These are phyloP conservation scores for Cyphomyrus plagiostoma DNA, from an alignment of 2,113 vertebrate genomes.

Conservation along the genomic window DNA sequence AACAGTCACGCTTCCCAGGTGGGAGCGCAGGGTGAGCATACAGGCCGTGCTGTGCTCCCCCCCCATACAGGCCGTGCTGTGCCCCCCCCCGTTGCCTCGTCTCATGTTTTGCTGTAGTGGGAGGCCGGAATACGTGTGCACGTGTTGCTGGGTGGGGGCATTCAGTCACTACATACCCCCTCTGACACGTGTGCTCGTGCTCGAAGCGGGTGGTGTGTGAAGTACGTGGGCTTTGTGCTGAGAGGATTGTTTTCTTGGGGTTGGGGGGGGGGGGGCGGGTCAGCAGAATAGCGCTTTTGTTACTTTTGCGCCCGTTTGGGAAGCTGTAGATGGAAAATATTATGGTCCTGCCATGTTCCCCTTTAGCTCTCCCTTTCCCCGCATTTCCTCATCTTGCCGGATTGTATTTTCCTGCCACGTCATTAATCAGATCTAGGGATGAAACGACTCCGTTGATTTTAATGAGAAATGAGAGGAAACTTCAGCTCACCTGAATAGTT, in stretches of 20 bases:
- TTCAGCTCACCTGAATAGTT: neutral
- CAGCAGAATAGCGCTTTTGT: constrained; percentile 11
- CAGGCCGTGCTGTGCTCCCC: neutral
- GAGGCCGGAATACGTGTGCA: neutral
- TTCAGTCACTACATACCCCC: neutral
- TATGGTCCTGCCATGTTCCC: constrained; percentile 15
- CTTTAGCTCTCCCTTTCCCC: neutral
- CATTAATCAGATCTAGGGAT: neutral
- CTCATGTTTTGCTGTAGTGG: neutral
- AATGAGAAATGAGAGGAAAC: neutral
- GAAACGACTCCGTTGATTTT: neutral
- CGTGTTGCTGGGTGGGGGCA: constrained; percentile 29
- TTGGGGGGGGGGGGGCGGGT: neutral
- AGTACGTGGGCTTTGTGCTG: constrained; percentile 8
- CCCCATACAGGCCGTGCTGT: neutral
- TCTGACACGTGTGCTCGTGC: constrained; percentile 15
- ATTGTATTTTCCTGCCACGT: neutral
- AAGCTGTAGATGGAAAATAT: constrained; percentile 30
- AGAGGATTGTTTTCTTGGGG: constrained; percentile 14
- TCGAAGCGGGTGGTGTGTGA: neutral
- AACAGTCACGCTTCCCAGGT: neutral
- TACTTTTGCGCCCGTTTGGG: constrained; percentile 7
- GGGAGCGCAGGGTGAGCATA: neutral
- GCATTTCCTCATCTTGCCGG: neutral
- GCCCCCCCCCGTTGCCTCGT: neutral